Evolutionary conservation across 2,888 invertebrate species (phyloP).

Genomic region (Phortica okadai): DNA sequence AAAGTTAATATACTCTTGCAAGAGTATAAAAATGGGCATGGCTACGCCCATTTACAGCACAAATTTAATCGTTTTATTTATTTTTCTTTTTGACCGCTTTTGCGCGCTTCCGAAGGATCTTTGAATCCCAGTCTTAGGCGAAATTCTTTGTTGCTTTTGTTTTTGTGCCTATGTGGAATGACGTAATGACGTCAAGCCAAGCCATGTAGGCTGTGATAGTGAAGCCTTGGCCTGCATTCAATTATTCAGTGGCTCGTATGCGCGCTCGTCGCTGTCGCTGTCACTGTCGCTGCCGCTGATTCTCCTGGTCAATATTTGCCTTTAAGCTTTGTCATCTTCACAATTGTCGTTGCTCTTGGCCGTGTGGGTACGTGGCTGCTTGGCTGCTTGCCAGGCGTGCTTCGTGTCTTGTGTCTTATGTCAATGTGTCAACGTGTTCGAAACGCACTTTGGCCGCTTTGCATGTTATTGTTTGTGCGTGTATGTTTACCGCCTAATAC

Average conservation of each 20-base stretch:
- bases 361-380: not conserved
- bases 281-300: not conserved
- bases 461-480: constrained; percentile 16
- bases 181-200: too few relatives aligned
- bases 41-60: too few relatives aligned
- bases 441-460: constrained; percentile 18
- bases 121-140: too few relatives aligned
- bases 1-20: too few relatives aligned
- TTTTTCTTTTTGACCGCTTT: too few relatives aligned
- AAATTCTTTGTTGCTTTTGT: too few relatives aligned
- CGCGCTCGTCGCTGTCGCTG: not conserved
- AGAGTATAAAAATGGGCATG: too few relatives aligned
- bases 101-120: too few relatives aligned
- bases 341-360: not conserved
- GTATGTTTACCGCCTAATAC: constrained; percentile 8
- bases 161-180: too few relatives aligned
- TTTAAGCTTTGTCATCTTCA: not conserved
- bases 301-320: constrained; percentile 3
- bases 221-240: not conserved
- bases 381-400: too few relatives aligned
- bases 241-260: not conserved
- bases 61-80: too few relatives aligned
- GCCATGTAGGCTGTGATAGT: not conserved
- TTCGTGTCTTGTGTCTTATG: not conserved
- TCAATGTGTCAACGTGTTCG: constrained; percentile 30